Base-by-base conservation (phyloP, 2,888 invertebrate species). In the Heliconius hortense region DNA sequence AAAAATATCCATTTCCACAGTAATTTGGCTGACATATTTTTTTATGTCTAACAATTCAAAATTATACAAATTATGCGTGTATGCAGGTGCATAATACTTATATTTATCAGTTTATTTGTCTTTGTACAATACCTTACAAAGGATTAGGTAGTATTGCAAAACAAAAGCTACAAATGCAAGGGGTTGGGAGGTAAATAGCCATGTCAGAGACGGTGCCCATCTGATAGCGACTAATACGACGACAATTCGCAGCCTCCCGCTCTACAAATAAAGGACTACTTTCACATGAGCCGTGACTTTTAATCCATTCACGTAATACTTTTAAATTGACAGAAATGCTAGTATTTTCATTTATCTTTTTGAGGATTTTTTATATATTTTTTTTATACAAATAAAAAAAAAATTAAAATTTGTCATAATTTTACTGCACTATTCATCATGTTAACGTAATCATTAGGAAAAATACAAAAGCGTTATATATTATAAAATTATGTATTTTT, bases 211-310 rank as follows among this genome's bases (percentile, higher is more conserved):
- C 84, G 81, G 84, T 81, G 85, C 86, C 86, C 87, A 87, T 88
- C 88, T 86, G 89, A 90, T 89, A 88, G 84, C 83, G 84, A 83
- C 86, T 89, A 90, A 88, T 89, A 89, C 87, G 90, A 90, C 88
- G 89, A 90, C 90, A 89, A 88, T 90, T 90, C 88, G 89, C 89
- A 88, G 82, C 85, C 87, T 88, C 85, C 88, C 86, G 85, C 82
- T 84, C 83, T 75, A 67, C 80, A 82, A 82, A 81, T 81, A 82
- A 76, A 81, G 76, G 78, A 79, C 48, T 66, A 72, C 74, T 74
- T 75, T 74, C 79, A 76, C 74, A 77, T 76, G 71, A 76, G 64
- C 74, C 76, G 72, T 76, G 74, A 74, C 74, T 79, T 79, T 79
- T 77, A 80, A 79, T 77, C 76, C 70, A 74, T 74, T 77, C 72